phyloP scores from a whole-genome alignment of 2,888 invertebrate genomes.

The Trichogramma evanescens region DNA sequence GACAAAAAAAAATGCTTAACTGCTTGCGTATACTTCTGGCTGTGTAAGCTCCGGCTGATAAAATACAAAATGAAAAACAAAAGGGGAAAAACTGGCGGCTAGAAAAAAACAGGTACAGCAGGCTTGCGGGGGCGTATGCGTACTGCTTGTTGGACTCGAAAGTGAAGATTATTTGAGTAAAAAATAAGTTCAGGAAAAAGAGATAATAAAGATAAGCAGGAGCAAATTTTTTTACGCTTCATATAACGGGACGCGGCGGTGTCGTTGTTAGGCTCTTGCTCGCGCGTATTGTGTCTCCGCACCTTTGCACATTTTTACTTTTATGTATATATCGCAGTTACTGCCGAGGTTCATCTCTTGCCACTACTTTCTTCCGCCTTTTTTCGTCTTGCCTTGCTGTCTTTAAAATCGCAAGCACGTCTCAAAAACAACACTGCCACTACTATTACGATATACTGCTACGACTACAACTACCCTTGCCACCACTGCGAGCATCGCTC shows the following conservation, averaged over 20 bases:
- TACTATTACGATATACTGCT: too few relatives aligned
- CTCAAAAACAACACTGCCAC: background rate
- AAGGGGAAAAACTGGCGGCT: too few relatives aligned
- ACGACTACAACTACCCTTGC: too few relatives aligned
- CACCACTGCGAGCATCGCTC: background rate
- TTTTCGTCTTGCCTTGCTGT: background rate
- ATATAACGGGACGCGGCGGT: background rate
- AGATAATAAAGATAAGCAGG: conserved; percentile 12
- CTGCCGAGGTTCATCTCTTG: background rate
- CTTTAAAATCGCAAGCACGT: background rate
- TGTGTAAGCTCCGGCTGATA: too few relatives aligned
- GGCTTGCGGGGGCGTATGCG: too few relatives aligned
- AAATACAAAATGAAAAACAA: too few relatives aligned
- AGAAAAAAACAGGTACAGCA: too few relatives aligned
- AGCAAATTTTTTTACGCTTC: conserved; percentile 8
- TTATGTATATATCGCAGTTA: background rate
- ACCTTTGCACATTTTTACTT: too few relatives aligned
- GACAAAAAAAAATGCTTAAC: too few relatives aligned
- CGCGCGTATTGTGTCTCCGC: too few relatives aligned
- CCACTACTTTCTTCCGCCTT: background rate
- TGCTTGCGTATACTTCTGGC: too few relatives aligned
- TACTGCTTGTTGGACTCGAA: background rate
- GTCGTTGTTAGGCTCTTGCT: background rate
- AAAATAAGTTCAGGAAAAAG: background rate
- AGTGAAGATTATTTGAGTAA: conserved; percentile 13